Conservation (phyloP, 2,888 invertebrate species). For the Morpho deidamia region DNA sequence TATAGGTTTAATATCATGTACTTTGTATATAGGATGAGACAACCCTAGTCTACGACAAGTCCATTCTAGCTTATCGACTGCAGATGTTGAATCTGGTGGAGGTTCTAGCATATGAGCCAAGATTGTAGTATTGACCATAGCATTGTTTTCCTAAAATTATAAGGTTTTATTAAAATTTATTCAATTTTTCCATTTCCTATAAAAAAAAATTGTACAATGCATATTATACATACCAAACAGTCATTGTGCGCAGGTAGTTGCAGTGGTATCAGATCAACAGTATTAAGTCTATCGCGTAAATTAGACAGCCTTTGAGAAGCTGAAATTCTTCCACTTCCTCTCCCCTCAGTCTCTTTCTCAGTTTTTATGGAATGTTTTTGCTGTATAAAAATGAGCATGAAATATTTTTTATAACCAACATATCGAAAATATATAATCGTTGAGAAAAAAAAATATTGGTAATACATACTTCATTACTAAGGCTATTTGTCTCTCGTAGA, state of each 20-base stretch:
- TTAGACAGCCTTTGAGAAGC: conserved; percentile 66
- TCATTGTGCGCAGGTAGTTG: conserved; percentile 60
- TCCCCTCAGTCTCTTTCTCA: conserved; percentile 45
- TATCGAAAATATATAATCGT: too few relatives aligned
- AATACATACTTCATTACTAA: conserved; percentile 41
- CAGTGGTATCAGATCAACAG: conserved; percentile 64
- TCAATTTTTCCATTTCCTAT: too few relatives aligned
- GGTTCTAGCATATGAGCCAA: conserved; percentile 55
- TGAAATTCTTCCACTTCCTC: conserved; percentile 54
- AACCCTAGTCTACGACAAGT: conserved; percentile 65
- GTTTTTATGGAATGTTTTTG: conserved; percentile 45
- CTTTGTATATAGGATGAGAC: conserved; percentile 59
- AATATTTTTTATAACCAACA: not conserved
- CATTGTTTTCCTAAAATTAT: conserved; percentile 36
- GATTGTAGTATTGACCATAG: conserved; percentile 47
- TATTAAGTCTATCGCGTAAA: conserved; percentile 58
- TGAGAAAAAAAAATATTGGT: not conserved
- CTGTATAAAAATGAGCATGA: conserved; percentile 35
- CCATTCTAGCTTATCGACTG: conserved; percentile 61
- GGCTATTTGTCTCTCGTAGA: conserved; percentile 32
- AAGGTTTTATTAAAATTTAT: too few relatives aligned
- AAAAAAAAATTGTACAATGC: too few relatives aligned
- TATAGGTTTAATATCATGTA: conserved; percentile 45
- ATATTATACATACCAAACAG: conserved; percentile 38
- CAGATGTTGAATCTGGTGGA: conserved; percentile 60